Evolutionary conservation across 2,797 vertebrate species (phyloP), one percentile per base, ranked within the genome.

Genomic region (Acridotheres tristis): DNA sequence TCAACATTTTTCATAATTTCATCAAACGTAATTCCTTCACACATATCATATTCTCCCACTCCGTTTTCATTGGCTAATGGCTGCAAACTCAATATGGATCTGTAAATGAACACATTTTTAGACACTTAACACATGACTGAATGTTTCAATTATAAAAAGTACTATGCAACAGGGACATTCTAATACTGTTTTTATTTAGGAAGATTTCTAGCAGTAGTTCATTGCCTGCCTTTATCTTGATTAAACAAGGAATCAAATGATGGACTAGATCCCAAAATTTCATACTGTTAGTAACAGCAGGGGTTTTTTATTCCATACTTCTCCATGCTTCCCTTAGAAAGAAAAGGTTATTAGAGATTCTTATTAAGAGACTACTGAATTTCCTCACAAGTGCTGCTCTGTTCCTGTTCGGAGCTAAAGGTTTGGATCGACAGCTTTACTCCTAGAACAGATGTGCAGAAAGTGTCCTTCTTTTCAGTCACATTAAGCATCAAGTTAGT

Each of bases 11-110:
- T 97, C 72, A 97, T 97, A 59, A 99, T 88, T 76, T 99, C 98
- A 83, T 99, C 98, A 80, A 99, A 99, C 79, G 98, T 98, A 96
- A 99, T 98, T 86, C 98, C 98, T 95, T 99, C 98, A 67, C 99
- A 99, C 74, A 93, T 95, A 53, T 98, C 95, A 62, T 96, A 97
- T 50, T 97, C 97, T 48, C 97, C 97, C 59, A 85, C 94, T 63
- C 97, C 97, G 16, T 87, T 97, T 91, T 97, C 97, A 53, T 94
- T 97, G 4, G 92, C 96, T 79, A 98, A 50, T 1, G 99, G 99
- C 93, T 98, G 99, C 69, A 99, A 98, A 96, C 97, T 98, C 88
- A 99, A 96, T 36, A 98, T 66, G 23, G 99, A 99, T 91, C 99
- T 99, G 97, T 29, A 90, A 91, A 96, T 65, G 40, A 95, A 66